A percentile compares a stretch with the other conserved stretches of the same genome.
Evolutionary conservation across 2,888 invertebrate genomes (phyloP).

Genomic region (Lasioglossum calceatum): DNA sequence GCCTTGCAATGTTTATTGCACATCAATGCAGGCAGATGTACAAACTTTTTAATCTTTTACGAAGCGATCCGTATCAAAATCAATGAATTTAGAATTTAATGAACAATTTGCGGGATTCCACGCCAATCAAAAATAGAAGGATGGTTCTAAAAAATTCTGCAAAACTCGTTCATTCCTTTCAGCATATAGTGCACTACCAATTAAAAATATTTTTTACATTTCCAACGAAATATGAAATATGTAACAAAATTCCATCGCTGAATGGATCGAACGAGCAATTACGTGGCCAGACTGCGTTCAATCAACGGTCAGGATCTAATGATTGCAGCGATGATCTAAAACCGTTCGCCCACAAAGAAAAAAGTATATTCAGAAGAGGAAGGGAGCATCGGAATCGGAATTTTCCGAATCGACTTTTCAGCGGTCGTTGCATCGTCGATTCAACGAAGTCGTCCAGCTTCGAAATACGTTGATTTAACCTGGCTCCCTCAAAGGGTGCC

Average conservation of each 20-base stretch:
- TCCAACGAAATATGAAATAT: background rate
- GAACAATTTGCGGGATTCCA: background rate
- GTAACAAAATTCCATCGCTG: background rate
- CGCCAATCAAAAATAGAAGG: background rate
- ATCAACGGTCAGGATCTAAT: background rate
- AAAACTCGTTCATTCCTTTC: background rate
- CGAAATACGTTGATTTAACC: slow-evolving; percentile 24
- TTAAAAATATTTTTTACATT: background rate
- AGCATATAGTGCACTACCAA: background rate
- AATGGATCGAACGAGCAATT: background rate
- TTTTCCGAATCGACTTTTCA: slow-evolving; percentile 33
- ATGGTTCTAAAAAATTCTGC: background rate
- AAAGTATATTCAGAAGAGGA: background rate
- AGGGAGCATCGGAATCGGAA: background rate
- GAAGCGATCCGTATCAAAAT: background rate
- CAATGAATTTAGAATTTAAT: no score
- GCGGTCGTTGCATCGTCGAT: slow-evolving; percentile 20
- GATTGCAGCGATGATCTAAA: background rate
- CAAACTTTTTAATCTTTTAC: background rate
- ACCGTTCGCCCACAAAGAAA: background rate
- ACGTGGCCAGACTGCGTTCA: background rate
- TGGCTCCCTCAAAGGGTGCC: slow-evolving; percentile 27
- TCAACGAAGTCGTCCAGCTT: slow-evolving; percentile 17
- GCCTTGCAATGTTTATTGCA: background rate
- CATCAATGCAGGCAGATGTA: background rate